Conservation (phyloP, 2,113 vertebrate species). For the Phrynosoma blainvillii region DNA sequence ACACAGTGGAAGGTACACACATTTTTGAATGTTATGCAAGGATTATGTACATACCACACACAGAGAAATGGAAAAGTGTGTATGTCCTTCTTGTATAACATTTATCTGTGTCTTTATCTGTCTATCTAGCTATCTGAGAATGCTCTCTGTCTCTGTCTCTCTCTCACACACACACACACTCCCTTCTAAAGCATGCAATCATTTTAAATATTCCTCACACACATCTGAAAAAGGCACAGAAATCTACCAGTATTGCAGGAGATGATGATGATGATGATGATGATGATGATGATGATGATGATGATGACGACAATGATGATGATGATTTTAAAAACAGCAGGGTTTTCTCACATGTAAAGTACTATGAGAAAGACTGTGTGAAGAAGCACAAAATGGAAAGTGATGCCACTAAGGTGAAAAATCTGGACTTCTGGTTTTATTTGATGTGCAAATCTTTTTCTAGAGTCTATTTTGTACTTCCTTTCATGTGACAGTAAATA, state of each 20-base stretch:
- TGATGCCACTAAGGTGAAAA: constrained; percentile 17
- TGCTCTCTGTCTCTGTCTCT: no score
- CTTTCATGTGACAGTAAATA: constrained; percentile 45
- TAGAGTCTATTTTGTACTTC: constrained; percentile 44
- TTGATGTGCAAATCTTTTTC: not conserved
- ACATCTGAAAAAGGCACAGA: not conserved
- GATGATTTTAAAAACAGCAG: not conserved
- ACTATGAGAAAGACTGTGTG: not conserved
- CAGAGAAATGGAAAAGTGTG: no score
- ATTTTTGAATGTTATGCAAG: no score
- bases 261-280: no score
- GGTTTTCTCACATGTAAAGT: not conserved
- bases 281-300: not conserved
- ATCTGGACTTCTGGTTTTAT: constrained; percentile 57
- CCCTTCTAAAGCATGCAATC: not conserved
- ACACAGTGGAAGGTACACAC: no score
- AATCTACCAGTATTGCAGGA: not conserved
- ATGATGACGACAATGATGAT: no score
- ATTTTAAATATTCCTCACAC: not conserved
- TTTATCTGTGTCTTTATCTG: no score
- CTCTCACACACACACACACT: no score
- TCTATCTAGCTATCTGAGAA: no score
- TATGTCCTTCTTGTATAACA: no score
- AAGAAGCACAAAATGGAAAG: not conserved
- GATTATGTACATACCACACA: no score